phyloP scores from a whole-genome alignment of 2,113 vertebrate genomes.

The Hipposideros armiger region DNA sequence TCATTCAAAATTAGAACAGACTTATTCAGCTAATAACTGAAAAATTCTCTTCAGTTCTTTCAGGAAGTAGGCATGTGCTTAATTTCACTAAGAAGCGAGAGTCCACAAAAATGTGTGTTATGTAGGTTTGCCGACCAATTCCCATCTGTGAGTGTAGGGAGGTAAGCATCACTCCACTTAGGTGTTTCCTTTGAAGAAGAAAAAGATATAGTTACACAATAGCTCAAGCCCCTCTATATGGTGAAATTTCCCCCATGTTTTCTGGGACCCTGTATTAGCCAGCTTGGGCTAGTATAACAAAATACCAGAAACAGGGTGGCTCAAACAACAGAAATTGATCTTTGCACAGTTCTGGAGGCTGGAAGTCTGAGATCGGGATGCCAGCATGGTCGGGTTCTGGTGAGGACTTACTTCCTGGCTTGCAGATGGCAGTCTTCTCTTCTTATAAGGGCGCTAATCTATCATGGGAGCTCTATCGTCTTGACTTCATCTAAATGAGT shows the following conservation, averaged over 20 bases:
- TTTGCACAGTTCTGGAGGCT: neutral
- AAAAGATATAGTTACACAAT: neutral
- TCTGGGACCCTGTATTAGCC: neutral
- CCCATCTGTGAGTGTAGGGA: neutral
- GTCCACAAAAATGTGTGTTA: neutral
- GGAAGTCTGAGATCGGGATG: neutral
- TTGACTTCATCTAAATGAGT: neutral
- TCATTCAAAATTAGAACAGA: slow-evolving; percentile 15
- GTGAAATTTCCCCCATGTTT: neutral
- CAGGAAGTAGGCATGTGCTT: neutral
- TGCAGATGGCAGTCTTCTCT: neutral
- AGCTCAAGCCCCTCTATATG: neutral
- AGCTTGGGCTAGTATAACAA: neutral
- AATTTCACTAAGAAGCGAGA: neutral
- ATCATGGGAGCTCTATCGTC: neutral
- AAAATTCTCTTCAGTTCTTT: slow-evolving; percentile 7
- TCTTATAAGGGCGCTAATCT: neutral
- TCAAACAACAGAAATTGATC: neutral
- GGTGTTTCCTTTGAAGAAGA: neutral
- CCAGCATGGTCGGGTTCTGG: neutral
- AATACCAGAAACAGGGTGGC: neutral
- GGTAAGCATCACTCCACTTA: neutral
- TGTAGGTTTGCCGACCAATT: neutral
- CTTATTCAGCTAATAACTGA: neutral
- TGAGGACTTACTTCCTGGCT: neutral